Evolutionary conservation across 2,888 invertebrate genomes (phyloP), one percentile per base, ranked within the genome.

Genomic region (Eristalis pertinax): DNA sequence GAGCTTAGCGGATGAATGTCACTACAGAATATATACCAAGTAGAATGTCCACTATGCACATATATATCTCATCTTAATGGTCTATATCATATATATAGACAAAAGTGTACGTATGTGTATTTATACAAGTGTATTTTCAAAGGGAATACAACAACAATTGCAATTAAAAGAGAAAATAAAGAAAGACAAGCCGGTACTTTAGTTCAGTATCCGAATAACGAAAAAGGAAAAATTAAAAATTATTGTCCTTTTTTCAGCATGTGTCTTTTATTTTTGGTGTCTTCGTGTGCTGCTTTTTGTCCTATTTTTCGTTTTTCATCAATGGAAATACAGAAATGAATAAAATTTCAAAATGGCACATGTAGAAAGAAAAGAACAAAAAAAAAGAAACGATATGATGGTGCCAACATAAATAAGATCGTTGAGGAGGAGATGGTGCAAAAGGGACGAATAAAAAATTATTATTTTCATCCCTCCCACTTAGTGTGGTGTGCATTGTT

Each of bases 281-380:
- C 43, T 84, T 83, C 79, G 72, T 73, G 79, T 75, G 78, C 75
- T 73, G 79, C 72, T 79, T 83, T 86, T 76, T 84, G 87, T 87
- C 87, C 87, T 84, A 84, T 84, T 87, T 87, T 69, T 87, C 84
- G 79, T 87, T 87, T 87, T 87, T 87, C 87, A 80, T 87, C 87
- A 87, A 87, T 87, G 87, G 84, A 87, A 87, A 87, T 87, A 80
- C 72, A 87, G 87, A 87, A 87, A 87, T 87, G 84, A 87, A 87
- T 87, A 87, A 67, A 84, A 84, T 87, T 87, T 87, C 87, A 87
- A 87, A 87, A 87, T 87, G 87, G 87, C 87, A 87, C 84, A 79
- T 84, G 76, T 76, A 84, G 26, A 63, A 65, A 15, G 60, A 26
- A 72, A 73, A 58, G 26, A 68, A 69, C 56, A 43, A 63, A 24